Base-by-base conservation (phyloP, 2,797 vertebrate species). In the Coregonus ussuriensis region DNA sequence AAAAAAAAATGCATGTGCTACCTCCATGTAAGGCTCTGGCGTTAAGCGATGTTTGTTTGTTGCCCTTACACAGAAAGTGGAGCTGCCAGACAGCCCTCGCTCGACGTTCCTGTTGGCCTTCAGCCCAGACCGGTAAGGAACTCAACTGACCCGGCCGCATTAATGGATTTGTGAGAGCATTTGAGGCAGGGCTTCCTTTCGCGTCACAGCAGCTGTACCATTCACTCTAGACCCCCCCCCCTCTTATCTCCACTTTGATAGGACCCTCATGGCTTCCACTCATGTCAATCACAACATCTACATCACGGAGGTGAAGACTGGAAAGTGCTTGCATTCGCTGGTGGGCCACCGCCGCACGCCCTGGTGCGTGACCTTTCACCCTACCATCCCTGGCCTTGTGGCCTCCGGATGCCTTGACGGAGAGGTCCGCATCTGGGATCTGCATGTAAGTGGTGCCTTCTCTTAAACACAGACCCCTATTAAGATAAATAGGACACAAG, bases 211-310 rank as follows among this genome's bases (percentile, higher is more conserved):
- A 59, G 6, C 41, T 47, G 41, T 59, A 6, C 6, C 63, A 31
- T 68, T 35, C 15, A 68, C 15, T 35, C 66, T 41, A 16, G 31
- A 2, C 25, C 25, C 6, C 29, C 6, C 25, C 6, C 54, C 31
- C 31, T 29, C 14, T 31, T 31, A 18, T 53, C 16, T 37, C 13
- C 13, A n/a, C 6, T 13, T 35, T 72, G 3, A 15, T 37, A 99
- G 98, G 93, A 98, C 97, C 6, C 93, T 99, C 0, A 97, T 99
- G 95, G 98, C 98, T 74, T 99, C 98, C 81, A 99, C 98, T 21
- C 98, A 99, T 0, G 98, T 99, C 85, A 99, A 99, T 88, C 98
- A 99, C 92, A 99, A 99, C 91, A 99, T 99, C 89, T 99, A 99
- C 89, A 99, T 99, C 79, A 99, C 98, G 4, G 98, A 99, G 86